Base-by-base conservation (phyloP, 1,140 invertebrate species). In the Centruroides vittatus region DNA sequence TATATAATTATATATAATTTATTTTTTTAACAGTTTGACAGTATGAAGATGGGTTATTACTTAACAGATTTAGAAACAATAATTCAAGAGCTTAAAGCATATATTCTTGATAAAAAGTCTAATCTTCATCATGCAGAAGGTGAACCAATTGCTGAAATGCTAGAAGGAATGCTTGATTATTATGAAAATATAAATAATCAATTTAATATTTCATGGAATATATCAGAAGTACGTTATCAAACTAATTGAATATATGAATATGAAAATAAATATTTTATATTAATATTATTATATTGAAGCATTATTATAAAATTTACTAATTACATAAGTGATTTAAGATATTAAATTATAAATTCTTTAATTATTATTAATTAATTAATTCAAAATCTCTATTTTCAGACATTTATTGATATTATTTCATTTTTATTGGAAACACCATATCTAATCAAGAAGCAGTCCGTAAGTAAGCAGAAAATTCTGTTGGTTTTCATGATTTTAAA, bases 401-500 rank as follows among this genome's bases (percentile, higher is more conserved):
- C 59, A 13, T 65, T 65, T 35, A n/a, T 65, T 36, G 63, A 65
- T 47, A 61, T 65, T 35, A 60, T 61, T 11, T 65, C 63, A 13
- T 61, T 65, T 52, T 41, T 65, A 5, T 48, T 65, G 50, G 59
- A 60, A 48, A 61, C 57, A 5, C 60, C 63, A 47, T 58, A 57
- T 3, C 46, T 65, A 34, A 65, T 65, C 52, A 57, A 65, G 53
- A 65, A 65, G 56, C 63, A 65, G 48, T 59, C 63, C 23, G 63
- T 65, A 65, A 65, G 63, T 58, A 60, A 55, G 57, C 48, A 62
- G 34, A 54, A 55, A 49, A 49, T 58, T 55, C 11, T 58, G 57
- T 41, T 41, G 5, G 8, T 41, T 41, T 41, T 41, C 8, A 41
- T 41, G 8, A 41, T 41, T 6, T 8, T 41, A 41, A 6, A 41